phyloP scores from a whole-genome alignment of 2,888 invertebrate species.

The Nudaria mundana region DNA sequence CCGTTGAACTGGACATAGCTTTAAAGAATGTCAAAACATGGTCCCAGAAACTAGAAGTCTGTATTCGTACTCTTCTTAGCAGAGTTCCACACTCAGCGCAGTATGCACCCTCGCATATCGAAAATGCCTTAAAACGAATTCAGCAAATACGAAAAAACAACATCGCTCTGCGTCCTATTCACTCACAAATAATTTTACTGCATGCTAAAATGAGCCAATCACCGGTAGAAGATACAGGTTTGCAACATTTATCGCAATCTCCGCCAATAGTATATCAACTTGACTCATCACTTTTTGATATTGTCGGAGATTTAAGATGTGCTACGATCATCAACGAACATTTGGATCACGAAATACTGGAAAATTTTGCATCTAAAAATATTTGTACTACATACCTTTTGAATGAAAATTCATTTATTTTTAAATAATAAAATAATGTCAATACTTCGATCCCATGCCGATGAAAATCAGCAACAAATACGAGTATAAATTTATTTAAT shows the following conservation, averaged over 20 bases:
- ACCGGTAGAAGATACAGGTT: neutral
- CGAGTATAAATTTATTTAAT: too few relatives aligned
- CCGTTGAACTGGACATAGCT: conserved; percentile 2
- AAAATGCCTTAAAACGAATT: conserved; percentile 39
- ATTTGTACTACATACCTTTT: conserved; percentile 29
- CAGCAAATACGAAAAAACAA: conserved; percentile 27
- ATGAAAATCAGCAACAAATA: too few relatives aligned
- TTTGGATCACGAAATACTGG: conserved; percentile 31
- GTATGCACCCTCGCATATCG: conserved; percentile 42
- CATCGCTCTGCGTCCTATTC: conserved; percentile 21
- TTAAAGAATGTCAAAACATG: conserved; percentile 9
- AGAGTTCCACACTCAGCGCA: conserved; percentile 42
- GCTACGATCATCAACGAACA: conserved; percentile 42
- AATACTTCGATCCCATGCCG: too few relatives aligned
- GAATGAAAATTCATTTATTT: conserved; percentile 12
- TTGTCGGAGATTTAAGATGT: conserved; percentile 34
- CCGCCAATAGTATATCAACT: conserved; percentile 35
- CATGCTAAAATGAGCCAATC: conserved; percentile 15
- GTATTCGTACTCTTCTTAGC: conserved; percentile 35
- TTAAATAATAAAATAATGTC: neutral
- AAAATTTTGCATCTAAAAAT: conserved; percentile 34
- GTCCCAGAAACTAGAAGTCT: conserved; percentile 20
- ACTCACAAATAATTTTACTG: conserved; percentile 41
- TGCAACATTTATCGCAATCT: conserved; percentile 37
- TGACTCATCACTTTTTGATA: conserved; percentile 26